Evolutionary conservation across 2,888 invertebrate genomes (phyloP).

Genomic region (Hecatera dysodea): DNA sequence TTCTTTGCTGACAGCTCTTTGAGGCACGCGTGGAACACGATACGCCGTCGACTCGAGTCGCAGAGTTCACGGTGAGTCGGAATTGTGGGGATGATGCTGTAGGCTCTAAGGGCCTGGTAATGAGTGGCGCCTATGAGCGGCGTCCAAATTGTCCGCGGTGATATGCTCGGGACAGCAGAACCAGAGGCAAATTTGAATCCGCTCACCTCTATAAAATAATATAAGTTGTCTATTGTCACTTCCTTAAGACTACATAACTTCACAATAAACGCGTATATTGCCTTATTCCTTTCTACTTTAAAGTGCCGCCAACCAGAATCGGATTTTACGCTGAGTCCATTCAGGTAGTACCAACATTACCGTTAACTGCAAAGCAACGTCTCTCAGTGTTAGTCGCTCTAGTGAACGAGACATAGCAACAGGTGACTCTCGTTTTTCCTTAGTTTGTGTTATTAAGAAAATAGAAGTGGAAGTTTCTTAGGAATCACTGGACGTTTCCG

Average conservation of each 20-base stretch:
- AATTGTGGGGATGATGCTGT: too few relatives aligned
- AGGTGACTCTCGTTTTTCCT: conserved; percentile 33
- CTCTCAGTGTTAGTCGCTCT: conserved; percentile 35
- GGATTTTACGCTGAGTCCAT: conserved; percentile 28
- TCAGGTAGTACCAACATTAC: conserved; percentile 45
- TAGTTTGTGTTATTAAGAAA: not conserved
- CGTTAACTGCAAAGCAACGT: conserved; percentile 18
- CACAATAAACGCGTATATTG: conserved; percentile 10
- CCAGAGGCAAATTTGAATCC: too few relatives aligned
- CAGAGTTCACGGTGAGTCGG: too few relatives aligned
- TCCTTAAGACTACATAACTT: not conserved
- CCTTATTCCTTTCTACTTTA: conserved; percentile 12
- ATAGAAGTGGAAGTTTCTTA: not conserved
- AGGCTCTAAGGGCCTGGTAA: too few relatives aligned
- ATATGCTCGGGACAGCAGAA: too few relatives aligned
- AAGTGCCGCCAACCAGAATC: conserved; percentile 42
- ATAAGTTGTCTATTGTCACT: too few relatives aligned
- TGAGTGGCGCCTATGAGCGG: too few relatives aligned
- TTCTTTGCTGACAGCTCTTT: too few relatives aligned
- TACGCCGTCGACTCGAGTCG: too few relatives aligned
- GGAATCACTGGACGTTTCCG: not conserved
- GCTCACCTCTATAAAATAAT: too few relatives aligned
- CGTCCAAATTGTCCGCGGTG: too few relatives aligned
- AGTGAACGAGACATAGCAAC: conserved; percentile 43
- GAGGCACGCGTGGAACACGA: too few relatives aligned